phyloP scores from a whole-genome alignment of 2,113 vertebrate species.

The Phalacrocorax aristotelis region DNA sequence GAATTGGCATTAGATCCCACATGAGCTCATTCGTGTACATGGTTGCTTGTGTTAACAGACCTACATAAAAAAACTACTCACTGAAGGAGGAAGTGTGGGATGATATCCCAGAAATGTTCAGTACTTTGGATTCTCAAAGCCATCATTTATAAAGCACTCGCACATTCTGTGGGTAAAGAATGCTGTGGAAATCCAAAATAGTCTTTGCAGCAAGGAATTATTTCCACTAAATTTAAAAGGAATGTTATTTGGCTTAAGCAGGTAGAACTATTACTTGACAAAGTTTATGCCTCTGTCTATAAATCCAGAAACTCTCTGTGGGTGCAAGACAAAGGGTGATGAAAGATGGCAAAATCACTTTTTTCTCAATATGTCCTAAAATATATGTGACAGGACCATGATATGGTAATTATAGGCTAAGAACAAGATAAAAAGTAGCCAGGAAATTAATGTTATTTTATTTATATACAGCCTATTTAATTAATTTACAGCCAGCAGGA shows the following conservation, averaged over 20 bases:
- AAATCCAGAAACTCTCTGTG: background rate
- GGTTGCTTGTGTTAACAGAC: background rate
- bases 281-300: background rate
- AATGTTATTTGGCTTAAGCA: background rate
- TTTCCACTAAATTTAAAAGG: background rate
- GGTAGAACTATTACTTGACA: background rate
- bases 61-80: background rate
- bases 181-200: background rate
- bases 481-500: background rate
- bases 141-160: background rate
- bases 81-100: background rate
- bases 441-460: background rate
- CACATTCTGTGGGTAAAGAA: background rate
- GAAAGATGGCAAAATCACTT: background rate
- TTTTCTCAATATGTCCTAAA: background rate
- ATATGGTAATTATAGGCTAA: background rate
- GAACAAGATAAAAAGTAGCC: background rate
- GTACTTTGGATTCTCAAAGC: background rate
- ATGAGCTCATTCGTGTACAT: accelerated
- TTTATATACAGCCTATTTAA: background rate
- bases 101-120: background rate
- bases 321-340: background rate
- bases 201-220: background rate
- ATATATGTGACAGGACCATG: background rate
- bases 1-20: background rate